Evolutionary conservation across 2,113 vertebrate species (phyloP).

Genomic region (Tachuris rubrigastra): DNA sequence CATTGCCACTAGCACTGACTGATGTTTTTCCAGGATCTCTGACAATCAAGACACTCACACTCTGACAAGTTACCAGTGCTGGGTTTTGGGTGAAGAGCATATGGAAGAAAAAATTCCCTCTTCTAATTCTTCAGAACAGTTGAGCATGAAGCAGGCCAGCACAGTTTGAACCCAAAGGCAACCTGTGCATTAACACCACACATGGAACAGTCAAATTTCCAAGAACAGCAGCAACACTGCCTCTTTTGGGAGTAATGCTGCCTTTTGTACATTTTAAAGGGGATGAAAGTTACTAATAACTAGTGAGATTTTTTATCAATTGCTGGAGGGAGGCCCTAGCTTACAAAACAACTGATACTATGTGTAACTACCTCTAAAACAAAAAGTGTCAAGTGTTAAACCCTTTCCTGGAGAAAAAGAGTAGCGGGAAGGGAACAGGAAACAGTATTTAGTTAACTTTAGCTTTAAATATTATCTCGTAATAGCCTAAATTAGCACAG

Average conservation of each 20-base stretch:
- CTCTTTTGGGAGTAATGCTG: not conserved
- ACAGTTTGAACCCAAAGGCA: not conserved
- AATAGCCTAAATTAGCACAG: not conserved
- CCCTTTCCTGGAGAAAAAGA: not conserved
- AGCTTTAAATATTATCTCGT: not conserved
- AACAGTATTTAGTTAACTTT: not conserved
- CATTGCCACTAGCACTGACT: not conserved
- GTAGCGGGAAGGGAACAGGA: fast-evolving
- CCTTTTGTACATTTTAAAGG: not conserved
- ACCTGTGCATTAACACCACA: not conserved
- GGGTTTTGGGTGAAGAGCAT: not conserved
- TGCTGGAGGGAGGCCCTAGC: not conserved
- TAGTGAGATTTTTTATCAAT: not conserved
- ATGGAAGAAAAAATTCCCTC: not conserved
- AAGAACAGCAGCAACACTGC: not conserved
- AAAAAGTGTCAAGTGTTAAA: not conserved
- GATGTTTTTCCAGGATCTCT: not conserved
- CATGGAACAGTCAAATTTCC: not conserved
- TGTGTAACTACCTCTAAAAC: not conserved
- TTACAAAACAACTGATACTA: not conserved
- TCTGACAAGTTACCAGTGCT: not conserved
- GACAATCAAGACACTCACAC: not conserved
- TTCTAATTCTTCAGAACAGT: not conserved
- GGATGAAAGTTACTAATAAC: not conserved
- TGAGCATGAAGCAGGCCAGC: not conserved